Percentiles rank a stretch among this genome's conserved stretches.
Evolutionary conservation across 2,797 vertebrate genomes (phyloP).

Genomic region (Pseudochaenichthys georgianus): DNA sequence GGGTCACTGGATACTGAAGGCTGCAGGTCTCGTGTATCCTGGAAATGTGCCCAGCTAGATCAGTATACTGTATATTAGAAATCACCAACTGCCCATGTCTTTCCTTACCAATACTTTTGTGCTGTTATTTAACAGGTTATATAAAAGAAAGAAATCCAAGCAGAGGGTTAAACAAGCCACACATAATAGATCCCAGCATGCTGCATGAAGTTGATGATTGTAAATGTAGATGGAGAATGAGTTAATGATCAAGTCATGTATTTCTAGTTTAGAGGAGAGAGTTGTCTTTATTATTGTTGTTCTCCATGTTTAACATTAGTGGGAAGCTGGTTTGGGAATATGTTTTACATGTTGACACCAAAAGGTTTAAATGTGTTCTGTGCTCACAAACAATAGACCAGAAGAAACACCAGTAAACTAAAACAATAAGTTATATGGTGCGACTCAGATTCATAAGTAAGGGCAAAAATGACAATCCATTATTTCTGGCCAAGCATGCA

Average conservation of each 20-base stretch:
- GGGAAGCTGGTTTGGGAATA: background rate
- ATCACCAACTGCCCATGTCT: background rate
- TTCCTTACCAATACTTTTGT: background rate
- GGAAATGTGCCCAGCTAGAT: background rate
- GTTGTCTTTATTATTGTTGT: background rate
- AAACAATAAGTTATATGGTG: background rate
- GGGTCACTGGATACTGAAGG: background rate
- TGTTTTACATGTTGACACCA: background rate
- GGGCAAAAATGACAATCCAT: background rate
- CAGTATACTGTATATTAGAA: background rate
- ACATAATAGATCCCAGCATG: background rate
- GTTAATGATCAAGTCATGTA: background rate
- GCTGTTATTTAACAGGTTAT: background rate
- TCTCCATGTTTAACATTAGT: background rate
- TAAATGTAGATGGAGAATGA: background rate
- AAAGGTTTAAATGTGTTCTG: too few relatives aligned
- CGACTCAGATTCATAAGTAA: constrained; percentile 14
- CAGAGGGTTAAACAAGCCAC: background rate
- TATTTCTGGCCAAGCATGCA: too few relatives aligned
- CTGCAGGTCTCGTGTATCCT: background rate
- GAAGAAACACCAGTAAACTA: background rate
- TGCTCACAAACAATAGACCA: background rate
- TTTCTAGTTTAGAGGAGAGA: background rate
- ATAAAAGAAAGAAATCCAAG: background rate
- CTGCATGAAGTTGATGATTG: background rate